A percentile compares a stretch with the other conserved stretches of the same genome.
phyloP scores from a whole-genome alignment of 2,797 vertebrate species.

The Ceryle rudis region DNA sequence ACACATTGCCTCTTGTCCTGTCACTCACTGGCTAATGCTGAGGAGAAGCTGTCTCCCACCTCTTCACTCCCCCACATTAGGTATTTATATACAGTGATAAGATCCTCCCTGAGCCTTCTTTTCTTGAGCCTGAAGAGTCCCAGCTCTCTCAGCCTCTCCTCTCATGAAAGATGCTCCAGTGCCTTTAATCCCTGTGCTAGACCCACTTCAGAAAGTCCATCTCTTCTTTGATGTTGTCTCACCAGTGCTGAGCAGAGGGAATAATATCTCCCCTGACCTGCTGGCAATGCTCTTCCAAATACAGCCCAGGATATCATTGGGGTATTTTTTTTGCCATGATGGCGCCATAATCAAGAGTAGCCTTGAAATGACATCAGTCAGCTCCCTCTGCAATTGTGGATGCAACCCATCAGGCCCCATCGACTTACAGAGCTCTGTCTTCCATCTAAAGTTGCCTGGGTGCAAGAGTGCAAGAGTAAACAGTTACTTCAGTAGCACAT shows the following conservation, averaged over 20 bases:
- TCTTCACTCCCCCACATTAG: background rate
- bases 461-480: background rate
- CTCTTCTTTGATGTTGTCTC: background rate
- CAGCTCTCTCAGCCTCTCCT: background rate
- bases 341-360: background rate
- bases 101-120: background rate
- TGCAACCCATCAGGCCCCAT: background rate
- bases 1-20: background rate
- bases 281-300: background rate
- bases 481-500: fast-evolving
- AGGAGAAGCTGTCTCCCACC: background rate
- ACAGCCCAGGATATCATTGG: background rate
- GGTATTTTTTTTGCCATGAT: background rate
- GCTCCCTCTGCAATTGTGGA: background rate
- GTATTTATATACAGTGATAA: background rate
- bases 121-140: background rate
- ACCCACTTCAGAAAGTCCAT: background rate
- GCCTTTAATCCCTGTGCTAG: background rate
- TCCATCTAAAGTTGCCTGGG: background rate
- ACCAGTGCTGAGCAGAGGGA: background rate
- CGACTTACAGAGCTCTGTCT: background rate
- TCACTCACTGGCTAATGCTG: background rate
- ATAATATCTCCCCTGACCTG: background rate
- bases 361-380: background rate
- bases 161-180: background rate